These are phyloP conservation scores for Phrynocephalus forsythii DNA, from an alignment of 2,797 vertebrate species.

Conservation along the genomic window DNA sequence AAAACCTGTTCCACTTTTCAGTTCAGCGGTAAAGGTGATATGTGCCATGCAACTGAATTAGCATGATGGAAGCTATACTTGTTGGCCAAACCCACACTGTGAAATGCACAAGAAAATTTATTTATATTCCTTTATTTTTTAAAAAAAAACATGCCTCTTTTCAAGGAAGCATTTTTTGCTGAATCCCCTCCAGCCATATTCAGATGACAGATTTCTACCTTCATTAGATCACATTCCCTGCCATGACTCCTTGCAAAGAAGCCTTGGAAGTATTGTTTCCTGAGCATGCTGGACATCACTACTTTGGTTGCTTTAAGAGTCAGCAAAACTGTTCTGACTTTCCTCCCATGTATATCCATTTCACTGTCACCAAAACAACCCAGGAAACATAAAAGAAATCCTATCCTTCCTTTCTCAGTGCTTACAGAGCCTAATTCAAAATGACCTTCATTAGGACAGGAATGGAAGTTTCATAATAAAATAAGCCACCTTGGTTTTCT, in stretches of 20 bases:
- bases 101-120: too few species aligned
- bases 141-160: too few species aligned
- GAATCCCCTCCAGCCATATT: too few species aligned
- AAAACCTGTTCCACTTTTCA: not conserved
- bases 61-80: too few species aligned
- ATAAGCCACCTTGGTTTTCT: not conserved
- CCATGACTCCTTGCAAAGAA: not conserved
- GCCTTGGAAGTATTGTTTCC: not conserved
- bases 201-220: too few species aligned
- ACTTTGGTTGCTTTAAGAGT: not conserved
- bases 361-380: slow-evolving; percentile 3
- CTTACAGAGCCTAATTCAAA: slow-evolving; percentile 1
- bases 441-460: slow-evolving; percentile 1
- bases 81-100: too few species aligned
- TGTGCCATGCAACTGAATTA: too few species aligned
- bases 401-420: slow-evolving; percentile 5
- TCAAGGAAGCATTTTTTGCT: too few species aligned
- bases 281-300: not conserved
- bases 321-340: not conserved
- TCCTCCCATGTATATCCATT: not conserved
- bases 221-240: not conserved
- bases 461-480: not conserved
- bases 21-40: not conserved
- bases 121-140: too few species aligned
- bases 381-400: not conserved